A percentile compares a stretch with the other conserved stretches of the same genome.
Conservation (phyloP, 1,140 invertebrate species). For the Portunus trituberculatus region DNA sequence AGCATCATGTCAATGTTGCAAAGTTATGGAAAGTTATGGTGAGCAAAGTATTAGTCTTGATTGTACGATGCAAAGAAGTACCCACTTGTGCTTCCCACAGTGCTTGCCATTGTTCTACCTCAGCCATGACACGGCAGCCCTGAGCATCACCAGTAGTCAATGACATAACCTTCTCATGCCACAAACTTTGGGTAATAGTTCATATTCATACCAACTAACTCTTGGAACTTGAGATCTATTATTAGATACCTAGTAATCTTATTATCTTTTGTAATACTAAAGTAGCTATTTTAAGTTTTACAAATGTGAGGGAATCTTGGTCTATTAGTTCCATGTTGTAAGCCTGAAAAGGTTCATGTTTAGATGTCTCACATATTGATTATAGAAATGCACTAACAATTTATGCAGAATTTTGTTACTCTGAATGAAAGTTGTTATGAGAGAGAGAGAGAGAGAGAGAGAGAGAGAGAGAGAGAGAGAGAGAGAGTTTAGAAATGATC, state of each 20-base stretch:
- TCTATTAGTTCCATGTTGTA: background rate
- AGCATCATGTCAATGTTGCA: background rate
- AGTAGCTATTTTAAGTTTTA: background rate
- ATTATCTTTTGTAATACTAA: background rate
- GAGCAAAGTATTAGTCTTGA: background rate
- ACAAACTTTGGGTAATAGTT: constrained; percentile 40
- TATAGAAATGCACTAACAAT: background rate
- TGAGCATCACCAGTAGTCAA: constrained; percentile 49
- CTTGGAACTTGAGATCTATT: background rate
- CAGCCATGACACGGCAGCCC: constrained; percentile 61
- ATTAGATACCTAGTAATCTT: constrained; percentile 2
- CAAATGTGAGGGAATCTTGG: background rate
- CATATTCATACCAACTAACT: constrained; percentile 6
- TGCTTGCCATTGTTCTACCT: constrained; percentile 65
- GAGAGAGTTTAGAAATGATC: background rate
- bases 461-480: no score
- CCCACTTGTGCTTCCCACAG: constrained; percentile 56
- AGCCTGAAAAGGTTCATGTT: background rate
- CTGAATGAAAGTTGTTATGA: background rate
- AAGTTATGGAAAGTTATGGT: background rate
- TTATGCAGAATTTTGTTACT: background rate
- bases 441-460: background rate
- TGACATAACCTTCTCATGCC: constrained; percentile 41
- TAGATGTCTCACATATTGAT: background rate
- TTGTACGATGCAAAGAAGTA: constrained; percentile 4